Percentiles rank a stretch among this genome's conserved stretches.
phyloP scores from a whole-genome alignment of 2,797 vertebrate genomes.

The Meda fulgida region DNA sequence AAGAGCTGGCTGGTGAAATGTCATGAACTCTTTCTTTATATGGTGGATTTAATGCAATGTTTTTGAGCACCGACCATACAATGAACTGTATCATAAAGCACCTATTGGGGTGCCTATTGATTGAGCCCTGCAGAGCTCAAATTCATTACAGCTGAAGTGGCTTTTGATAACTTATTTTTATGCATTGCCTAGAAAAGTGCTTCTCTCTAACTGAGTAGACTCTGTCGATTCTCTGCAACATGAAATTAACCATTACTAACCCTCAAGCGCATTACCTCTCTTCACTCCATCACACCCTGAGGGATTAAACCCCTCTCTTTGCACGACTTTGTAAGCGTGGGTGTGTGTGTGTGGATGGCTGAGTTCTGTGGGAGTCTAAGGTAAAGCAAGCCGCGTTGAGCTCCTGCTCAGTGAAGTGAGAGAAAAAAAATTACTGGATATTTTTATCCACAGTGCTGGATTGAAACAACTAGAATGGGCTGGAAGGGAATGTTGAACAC shows the following conservation, averaged over 20 bases:
- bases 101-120: slow-evolving; percentile 41
- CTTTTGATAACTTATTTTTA: slow-evolving; percentile 41
- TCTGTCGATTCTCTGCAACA: neutral
- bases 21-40: slow-evolving; percentile 17
- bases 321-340: slow-evolving; percentile 27
- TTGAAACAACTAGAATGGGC: slow-evolving; percentile 27
- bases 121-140: slow-evolving; percentile 27
- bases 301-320: slow-evolving; percentile 47
- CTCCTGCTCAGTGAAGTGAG: slow-evolving; percentile 37
- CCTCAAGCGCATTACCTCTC: slow-evolving; percentile 27
- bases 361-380: slow-evolving; percentile 21
- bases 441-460: slow-evolving; percentile 52
- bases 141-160: slow-evolving; percentile 38
- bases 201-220: slow-evolving; percentile 23
- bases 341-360: slow-evolving; percentile 11
- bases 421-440: slow-evolving; percentile 45
- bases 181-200: slow-evolving; percentile 34
- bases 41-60: slow-evolving; percentile 24
- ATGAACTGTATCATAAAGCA: slow-evolving; percentile 37
- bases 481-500: slow-evolving; percentile 26
- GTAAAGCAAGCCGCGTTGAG: slow-evolving; percentile 29
- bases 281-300: slow-evolving; percentile 36
- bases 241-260: slow-evolving; percentile 38
- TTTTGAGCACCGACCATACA: slow-evolving; percentile 27
- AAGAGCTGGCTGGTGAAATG: slow-evolving; percentile 30